Base-by-base conservation (phyloP, 2,888 invertebrate species). In the Spodoptera exigua region DNA sequence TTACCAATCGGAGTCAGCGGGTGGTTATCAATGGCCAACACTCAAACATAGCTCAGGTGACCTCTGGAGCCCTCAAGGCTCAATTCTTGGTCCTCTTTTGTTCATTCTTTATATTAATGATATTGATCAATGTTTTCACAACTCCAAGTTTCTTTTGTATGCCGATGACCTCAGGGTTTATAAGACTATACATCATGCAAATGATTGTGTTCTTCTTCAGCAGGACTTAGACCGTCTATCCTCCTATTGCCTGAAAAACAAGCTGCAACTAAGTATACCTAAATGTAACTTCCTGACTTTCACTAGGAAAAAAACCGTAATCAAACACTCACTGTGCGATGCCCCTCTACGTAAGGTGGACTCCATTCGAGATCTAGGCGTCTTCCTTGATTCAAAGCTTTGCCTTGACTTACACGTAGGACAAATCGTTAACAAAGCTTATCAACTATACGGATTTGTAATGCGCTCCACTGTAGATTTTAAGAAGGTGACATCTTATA, bases 21-120 rank as follows among this genome's bases (percentile, higher is more conserved):
- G 35, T 35, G 9, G 35, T 35, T 11, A 43, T 43, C 13, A 43
- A 43, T 43, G 43, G 43, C 27, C 21, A 43, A n/a, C n/a, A 3
- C 9, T 43, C 43, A 21, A 1, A 7, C n/a, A 21, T 41, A 12
- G 41, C 41, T 4, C 41, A 21, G 27, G 44, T 44, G 1, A 45
- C 44, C 16, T 45, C 44, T 2, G 44, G 44, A 11, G 44, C 14
- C 44, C 44, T 14, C 44, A 45, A 14, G 44, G 44, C 2, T 45
- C 44, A 2, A 39, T 39, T 7, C 11, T 35, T 7, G 35, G 35
- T n/a, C n/a, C n/a, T n/a, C n/a, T n/a, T n/a, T n/a, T n/a, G n/a
- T n/a, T n/a, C n/a, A n/a, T n/a, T n/a, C n/a, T n/a, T n/a, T n/a
- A n/a, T n/a, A n/a, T n/a, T n/a, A n/a, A n/a, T n/a, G n/a, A n/a